Base-by-base conservation (phyloP, 1,140 invertebrate genomes). In the Heterodera carotae region DNA sequence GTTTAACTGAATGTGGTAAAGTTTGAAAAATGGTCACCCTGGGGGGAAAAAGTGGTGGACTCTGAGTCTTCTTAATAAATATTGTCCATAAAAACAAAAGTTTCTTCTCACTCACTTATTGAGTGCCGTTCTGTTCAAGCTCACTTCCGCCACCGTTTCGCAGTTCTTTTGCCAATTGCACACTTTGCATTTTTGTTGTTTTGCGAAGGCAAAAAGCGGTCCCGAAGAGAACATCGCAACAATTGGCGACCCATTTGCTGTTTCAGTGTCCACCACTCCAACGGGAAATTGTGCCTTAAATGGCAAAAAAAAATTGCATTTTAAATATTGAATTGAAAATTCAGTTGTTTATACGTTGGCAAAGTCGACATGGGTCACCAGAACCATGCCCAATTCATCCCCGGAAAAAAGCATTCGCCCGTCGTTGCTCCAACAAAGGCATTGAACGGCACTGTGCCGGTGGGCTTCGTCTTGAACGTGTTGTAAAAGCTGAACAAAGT, bases 391-490 rank as follows among this genome's bases (percentile, higher is more conserved):
- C 2, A 25, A 70, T 25, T 31, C 36, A 64, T 79, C 78, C 4
- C 73, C 78, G 36, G 78, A 81, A 62, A 79, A 79, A 27, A 79
- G 34, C 25, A 67, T 43, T 62, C 27, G 33, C 22, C 78, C 78
- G 66, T 77, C 77, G 8, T 31, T 31, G 6, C 73, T 48, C 78
- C 78, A 79, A 53, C 39, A 56, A 22, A 79, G 39, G 36, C 64
- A 53, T 25, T 27, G 48, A 27, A 79, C 64, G 10, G 60, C 31
- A 29, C 70, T 56, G 29, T 62, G 56, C 18, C 64, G 43, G 34
- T 79, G 78, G 27, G 68, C 53, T 18, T 79, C 77, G 27, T 79
- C 78, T 48, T 79, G 78, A 25, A 79, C 77, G n/a, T 75, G 78
- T 33, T 79, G 78, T 34, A 67, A 33, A 34, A 79, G 59, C 78